Conservation (phyloP, 2,797 vertebrate species). For the Silurus lanzhouensis region DNA sequence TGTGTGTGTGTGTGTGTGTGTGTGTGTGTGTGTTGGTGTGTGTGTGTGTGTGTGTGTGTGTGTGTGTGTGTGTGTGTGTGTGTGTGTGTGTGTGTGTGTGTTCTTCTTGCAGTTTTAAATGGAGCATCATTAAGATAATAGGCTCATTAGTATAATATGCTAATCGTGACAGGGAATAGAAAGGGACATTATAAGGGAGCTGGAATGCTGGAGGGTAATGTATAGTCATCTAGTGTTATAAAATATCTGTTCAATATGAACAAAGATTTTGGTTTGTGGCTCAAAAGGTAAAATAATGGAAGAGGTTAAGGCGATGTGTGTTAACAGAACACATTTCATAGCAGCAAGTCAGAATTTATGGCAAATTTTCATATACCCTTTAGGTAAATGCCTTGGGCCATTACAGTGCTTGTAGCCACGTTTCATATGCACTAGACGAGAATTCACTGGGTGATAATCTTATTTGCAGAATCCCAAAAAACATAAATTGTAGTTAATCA, state of each 20-base stretch:
- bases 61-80: not conserved
- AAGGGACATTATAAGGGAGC: not conserved
- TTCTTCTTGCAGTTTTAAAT: constrained; percentile 29
- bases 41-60: constrained; percentile 12
- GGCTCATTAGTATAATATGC: constrained; percentile 18
- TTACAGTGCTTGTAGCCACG: not conserved
- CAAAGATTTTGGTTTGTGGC: constrained; percentile 14
- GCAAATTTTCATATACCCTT: not conserved
- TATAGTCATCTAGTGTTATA: constrained; percentile 11
- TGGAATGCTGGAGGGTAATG: constrained; percentile 1
- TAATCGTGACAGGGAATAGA: constrained; percentile 15
- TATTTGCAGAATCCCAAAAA: not conserved
- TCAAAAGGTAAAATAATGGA: not conserved
- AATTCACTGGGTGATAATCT: not conserved
- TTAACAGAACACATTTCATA: not conserved
- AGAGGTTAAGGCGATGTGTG: not conserved
- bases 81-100: not conserved
- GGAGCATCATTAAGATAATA: constrained; percentile 26
- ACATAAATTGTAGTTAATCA: not conserved
- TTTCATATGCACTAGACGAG: not conserved
- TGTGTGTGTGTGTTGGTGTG: not conserved
- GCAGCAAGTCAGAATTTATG: not conserved
- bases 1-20: not conserved
- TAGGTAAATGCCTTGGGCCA: not conserved
- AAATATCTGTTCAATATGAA: not conserved